A percentile compares a stretch with the other conserved stretches of the same genome.
Conservation (phyloP, 2,888 invertebrate species). For the Coenonympha arcania region DNA sequence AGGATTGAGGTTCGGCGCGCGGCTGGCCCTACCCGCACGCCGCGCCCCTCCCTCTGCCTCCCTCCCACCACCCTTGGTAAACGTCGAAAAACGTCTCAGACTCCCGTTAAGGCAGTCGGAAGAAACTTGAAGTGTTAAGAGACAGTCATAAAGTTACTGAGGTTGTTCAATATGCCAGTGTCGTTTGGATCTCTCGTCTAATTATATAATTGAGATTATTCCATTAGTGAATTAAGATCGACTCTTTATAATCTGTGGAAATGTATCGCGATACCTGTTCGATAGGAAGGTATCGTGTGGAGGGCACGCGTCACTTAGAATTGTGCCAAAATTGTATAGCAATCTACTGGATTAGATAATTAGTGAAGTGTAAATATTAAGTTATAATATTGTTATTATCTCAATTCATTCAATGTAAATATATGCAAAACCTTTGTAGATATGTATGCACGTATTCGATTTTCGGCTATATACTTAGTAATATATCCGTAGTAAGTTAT, state of each 20-base stretch:
- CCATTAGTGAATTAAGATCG: slow-evolving; percentile 68
- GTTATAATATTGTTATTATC: slow-evolving; percentile 37
- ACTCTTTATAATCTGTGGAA: slow-evolving; percentile 27
- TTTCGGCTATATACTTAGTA: slow-evolving; percentile 34
- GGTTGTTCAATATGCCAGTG: slow-evolving; percentile 37
- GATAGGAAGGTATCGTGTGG: slow-evolving; percentile 20
- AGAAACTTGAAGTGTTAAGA: slow-evolving; percentile 5
- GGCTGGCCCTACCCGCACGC: slow-evolving; percentile 72
- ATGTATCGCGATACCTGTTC: slow-evolving; percentile 18
- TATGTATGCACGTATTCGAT: slow-evolving; percentile 35
- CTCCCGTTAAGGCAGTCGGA: slow-evolving; percentile 6
- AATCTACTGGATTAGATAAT: slow-evolving; percentile 44
- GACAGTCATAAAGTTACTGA: slow-evolving; percentile 27
- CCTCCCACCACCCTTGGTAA: slow-evolving; percentile 66
- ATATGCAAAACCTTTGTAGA: slow-evolving; percentile 49
- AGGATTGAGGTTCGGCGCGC: slow-evolving; percentile 83
- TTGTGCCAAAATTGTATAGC: slow-evolving; percentile 50
- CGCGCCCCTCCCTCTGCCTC: slow-evolving; percentile 61
- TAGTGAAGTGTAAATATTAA: slow-evolving; percentile 51
- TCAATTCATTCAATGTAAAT: slow-evolving; percentile 31
- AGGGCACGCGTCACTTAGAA: slow-evolving; percentile 23
- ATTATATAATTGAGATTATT: slow-evolving; percentile 66
- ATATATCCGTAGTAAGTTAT: slow-evolving; percentile 37
- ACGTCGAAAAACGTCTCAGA: slow-evolving; percentile 27
- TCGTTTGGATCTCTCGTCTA: slow-evolving; percentile 64